phyloP scores from a whole-genome alignment of 2,888 invertebrate genomes.

The Drosophila heteroneura region DNA sequence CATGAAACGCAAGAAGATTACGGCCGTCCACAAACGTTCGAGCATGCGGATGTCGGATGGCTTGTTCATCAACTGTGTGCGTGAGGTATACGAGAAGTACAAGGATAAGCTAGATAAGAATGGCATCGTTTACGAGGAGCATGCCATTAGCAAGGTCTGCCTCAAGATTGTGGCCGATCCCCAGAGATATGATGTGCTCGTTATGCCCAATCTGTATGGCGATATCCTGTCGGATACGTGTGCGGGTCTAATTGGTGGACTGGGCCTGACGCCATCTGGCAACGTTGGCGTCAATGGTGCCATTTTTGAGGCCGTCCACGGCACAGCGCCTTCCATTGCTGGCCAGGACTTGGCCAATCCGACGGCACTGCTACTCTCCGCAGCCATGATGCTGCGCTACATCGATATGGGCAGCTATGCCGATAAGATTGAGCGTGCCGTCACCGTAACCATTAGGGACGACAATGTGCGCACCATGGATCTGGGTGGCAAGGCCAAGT shows the following conservation, averaged over 20 bases:
- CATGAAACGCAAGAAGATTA: constrained; percentile 95
- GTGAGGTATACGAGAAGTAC: constrained; percentile 95
- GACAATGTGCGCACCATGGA: constrained; percentile 95
- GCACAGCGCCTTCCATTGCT: constrained; percentile 98
- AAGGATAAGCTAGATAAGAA: constrained; percentile 85
- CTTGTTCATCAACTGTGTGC: constrained; percentile 97
- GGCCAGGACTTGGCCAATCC: constrained; percentile 99
- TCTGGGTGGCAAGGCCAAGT: constrained; percentile 96
- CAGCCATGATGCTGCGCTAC: constrained; percentile 98
- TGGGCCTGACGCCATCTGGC: constrained; percentile 98
- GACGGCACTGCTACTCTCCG: constrained; percentile 96
- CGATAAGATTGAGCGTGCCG: constrained; percentile 91
- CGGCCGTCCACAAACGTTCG: constrained; percentile 99
- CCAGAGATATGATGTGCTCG: constrained; percentile 95
- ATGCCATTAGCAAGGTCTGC: constrained; percentile 98
- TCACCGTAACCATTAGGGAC: constrained; percentile 93
- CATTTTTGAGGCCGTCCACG: constrained; percentile 99
- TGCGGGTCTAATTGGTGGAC: constrained; percentile 98
- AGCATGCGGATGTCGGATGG: constrained; percentile 99
- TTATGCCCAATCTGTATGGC: constrained; percentile 99
- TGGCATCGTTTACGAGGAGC: constrained; percentile 97
- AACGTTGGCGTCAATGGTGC: constrained; percentile 99
- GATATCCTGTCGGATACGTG: constrained; percentile 99
- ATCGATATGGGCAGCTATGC: constrained; percentile 93
- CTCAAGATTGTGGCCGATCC: constrained; percentile 99